Evolutionary conservation across 2,888 invertebrate genomes (phyloP).

Genomic region (Hirtodrosophila trivittata): DNA sequence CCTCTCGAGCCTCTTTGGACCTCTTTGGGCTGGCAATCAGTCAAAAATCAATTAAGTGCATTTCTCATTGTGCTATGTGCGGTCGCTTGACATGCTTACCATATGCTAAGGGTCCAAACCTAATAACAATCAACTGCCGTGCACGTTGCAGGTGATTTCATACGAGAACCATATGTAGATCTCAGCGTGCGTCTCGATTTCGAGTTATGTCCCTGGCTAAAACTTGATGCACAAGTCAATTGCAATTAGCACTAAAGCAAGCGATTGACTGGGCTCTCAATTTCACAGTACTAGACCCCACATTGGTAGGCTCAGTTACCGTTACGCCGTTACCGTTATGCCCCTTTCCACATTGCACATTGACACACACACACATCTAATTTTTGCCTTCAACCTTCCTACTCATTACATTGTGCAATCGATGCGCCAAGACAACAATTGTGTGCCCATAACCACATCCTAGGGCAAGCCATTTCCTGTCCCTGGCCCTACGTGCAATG

Average conservation of each 20-base stretch:
- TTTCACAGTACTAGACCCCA: constrained; percentile 12
- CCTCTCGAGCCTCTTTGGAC: not conserved
- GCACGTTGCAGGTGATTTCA: constrained; percentile 32
- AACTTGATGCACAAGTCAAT: constrained; percentile 62
- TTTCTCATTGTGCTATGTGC: constrained; percentile 40
- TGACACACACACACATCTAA: not conserved
- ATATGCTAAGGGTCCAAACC: constrained; percentile 4
- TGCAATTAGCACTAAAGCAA: constrained; percentile 73
- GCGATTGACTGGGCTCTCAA: constrained; percentile 32
- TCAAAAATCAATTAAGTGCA: constrained; percentile 63
- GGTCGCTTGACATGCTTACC: constrained; percentile 43
- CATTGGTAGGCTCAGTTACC: constrained; percentile 47
- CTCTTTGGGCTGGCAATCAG: constrained; percentile 47
- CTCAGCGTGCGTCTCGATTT: constrained; percentile 24
- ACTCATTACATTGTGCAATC: constrained; percentile 61
- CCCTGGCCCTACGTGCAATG: constrained; percentile 52
- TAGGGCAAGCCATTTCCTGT: constrained; percentile 7
- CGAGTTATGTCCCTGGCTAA: constrained; percentile 13
- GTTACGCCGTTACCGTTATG: too few relatives aligned
- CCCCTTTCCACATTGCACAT: not conserved
- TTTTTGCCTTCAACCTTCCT: constrained; percentile 13
- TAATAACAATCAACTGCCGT: constrained; percentile 7
- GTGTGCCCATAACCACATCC: constrained; percentile 7
- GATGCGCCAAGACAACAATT: constrained; percentile 60
- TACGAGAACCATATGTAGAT: constrained; percentile 13